A percentile compares a stretch with the other conserved stretches of the same genome.
Conservation (phyloP, 2,797 vertebrate genomes). For the Cichlasoma orientale region DNA sequence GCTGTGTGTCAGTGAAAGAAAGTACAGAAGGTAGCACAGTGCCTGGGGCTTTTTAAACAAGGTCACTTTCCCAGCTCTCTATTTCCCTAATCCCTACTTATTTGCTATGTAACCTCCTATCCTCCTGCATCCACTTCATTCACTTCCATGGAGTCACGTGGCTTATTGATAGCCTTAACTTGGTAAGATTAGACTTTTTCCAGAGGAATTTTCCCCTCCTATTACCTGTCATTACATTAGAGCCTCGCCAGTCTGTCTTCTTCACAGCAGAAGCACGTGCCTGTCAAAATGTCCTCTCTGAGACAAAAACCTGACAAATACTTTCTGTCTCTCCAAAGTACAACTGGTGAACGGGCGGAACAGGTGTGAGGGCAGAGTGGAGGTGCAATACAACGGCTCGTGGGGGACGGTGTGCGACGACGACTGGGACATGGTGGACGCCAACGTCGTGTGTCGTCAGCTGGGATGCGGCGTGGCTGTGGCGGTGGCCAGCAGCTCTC, state of each 20-base stretch:
- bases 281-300: constrained; percentile 15
- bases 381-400: constrained; percentile 85
- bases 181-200: constrained; percentile 51
- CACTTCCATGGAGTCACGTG: constrained; percentile 62
- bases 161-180: constrained; percentile 61
- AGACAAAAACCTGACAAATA: not conserved
- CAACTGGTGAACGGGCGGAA: constrained; percentile 87
- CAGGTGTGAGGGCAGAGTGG: constrained; percentile 90
- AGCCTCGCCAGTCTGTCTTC: not conserved
- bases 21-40: constrained; percentile 31
- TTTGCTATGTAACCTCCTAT: constrained; percentile 44
- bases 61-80: constrained; percentile 68
- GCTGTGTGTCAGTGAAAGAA: constrained; percentile 33
- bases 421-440: constrained; percentile 96
- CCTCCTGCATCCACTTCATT: constrained; percentile 36
- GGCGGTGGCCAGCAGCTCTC: constrained; percentile 82
- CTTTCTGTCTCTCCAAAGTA: constrained; percentile 74
- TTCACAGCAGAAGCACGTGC: not conserved
- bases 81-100: constrained; percentile 70
- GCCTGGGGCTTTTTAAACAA: constrained; percentile 55
- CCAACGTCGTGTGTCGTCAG: constrained; percentile 93
- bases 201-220: constrained; percentile 4
- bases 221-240: constrained; percentile 37
- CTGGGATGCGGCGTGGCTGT: constrained; percentile 87
- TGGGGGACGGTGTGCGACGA: constrained; percentile 97